Percentiles rank a stretch among this genome's conserved stretches.
Evolutionary conservation across 2,797 vertebrate genomes (phyloP).

Genomic region (Sciurus carolinensis): DNA sequence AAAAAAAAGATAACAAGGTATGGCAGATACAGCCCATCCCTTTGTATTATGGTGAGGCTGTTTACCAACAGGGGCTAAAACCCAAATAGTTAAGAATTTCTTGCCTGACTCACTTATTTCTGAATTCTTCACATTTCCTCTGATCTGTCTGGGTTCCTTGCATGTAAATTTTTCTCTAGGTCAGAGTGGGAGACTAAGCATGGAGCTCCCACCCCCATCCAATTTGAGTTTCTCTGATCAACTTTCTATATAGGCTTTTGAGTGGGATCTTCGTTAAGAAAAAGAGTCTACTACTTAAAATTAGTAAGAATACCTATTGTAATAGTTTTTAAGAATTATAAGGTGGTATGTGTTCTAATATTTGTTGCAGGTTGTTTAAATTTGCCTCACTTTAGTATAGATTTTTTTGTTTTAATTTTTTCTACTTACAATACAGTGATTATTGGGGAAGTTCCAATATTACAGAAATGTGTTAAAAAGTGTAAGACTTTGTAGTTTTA

Average conservation of each 20-base stretch:
- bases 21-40: neutral
- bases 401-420: neutral
- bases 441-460: slow-evolving; percentile 36
- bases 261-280: slow-evolving; percentile 53
- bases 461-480: slow-evolving; percentile 64
- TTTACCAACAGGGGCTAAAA: neutral
- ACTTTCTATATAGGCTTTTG: neutral
- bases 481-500: slow-evolving; percentile 41
- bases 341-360: neutral
- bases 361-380: slow-evolving; percentile 49
- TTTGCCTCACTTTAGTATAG: slow-evolving; percentile 48
- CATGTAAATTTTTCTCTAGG: neutral
- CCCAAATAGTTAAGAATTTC: neutral
- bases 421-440: slow-evolving; percentile 37
- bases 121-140: slow-evolving; percentile 45
- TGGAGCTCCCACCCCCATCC: neutral
- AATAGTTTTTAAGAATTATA: neutral
- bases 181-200: neutral
- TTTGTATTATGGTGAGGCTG: neutral
- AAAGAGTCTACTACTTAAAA: slow-evolving; percentile 58
- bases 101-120: neutral
- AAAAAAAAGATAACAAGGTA: too few species aligned
- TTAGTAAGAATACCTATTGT: neutral
- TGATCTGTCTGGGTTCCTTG: neutral
- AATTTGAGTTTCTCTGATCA: neutral